Evolutionary conservation across 1,140 invertebrate genomes (phyloP).

Genomic region (Ephestia elutella): DNA sequence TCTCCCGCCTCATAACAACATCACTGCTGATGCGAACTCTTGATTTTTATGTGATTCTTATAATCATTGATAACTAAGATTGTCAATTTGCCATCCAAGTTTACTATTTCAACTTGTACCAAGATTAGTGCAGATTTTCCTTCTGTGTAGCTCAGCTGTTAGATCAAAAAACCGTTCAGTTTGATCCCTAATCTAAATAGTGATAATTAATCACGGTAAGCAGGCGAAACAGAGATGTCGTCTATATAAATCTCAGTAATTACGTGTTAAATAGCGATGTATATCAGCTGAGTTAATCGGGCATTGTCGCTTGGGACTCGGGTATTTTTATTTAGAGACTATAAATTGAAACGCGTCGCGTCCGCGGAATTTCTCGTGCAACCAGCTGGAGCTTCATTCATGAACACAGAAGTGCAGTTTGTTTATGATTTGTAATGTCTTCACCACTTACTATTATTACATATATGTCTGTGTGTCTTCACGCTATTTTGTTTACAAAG

Average conservation of each 20-base stretch:
- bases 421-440: background rate
- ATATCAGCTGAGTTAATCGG: background rate
- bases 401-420: background rate
- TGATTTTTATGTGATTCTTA: background rate
- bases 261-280: background rate
- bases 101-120: background rate
- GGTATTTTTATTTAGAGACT: slow-evolving; percentile 1
- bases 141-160: too few species aligned
- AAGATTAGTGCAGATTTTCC: background rate
- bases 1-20: background rate
- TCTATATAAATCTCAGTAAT: background rate
- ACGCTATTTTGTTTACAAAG: too few species aligned
- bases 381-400: background rate
- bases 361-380: background rate
- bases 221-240: background rate
- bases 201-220: background rate
- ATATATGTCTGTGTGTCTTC: too few species aligned
- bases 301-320: background rate
- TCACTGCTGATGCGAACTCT: background rate
- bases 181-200: background rate
- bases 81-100: too few species aligned
- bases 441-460: too few species aligned
- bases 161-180: background rate
- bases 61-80: background rate
- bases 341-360: background rate